Evolutionary conservation across 2,888 invertebrate genomes (phyloP).

Genomic region (Copidosoma aretas): DNA sequence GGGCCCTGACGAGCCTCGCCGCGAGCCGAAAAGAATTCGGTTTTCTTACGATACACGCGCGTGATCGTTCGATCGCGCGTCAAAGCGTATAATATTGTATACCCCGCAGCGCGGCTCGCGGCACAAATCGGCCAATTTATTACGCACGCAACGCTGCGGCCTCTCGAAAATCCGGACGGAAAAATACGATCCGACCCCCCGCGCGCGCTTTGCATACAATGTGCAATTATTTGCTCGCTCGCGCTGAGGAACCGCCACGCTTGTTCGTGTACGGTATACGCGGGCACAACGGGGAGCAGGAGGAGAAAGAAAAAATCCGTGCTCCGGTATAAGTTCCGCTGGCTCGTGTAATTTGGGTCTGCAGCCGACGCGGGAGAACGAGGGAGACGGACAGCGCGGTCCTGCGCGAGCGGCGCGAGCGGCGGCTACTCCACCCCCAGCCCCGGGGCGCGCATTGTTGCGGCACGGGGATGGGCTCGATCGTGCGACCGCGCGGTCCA

Average conservation of each 20-base stretch:
- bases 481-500: conserved; percentile 23
- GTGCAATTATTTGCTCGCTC: not conserved
- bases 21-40: no score
- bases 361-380: not conserved
- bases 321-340: not conserved
- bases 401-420: conserved; percentile 12
- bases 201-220: not conserved
- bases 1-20: no score
- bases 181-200: conserved; percentile 9
- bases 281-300: no score
- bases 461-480: not conserved
- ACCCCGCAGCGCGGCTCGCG: no score
- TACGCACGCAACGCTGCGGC: not conserved
- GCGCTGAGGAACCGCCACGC: not conserved
- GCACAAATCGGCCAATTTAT: no score
- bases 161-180: conserved; percentile 18
- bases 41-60: no score
- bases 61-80: no score
- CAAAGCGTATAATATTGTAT: no score
- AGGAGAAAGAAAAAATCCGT: no score
- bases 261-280: not conserved
- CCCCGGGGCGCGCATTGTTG: conserved; percentile 59
- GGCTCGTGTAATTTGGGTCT: not conserved
- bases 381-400: not conserved
- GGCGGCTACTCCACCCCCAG: conserved; percentile 55